Evolutionary conservation across 1,140 invertebrate genomes (phyloP).

Genomic region (Panagrolaimus sp.): DNA sequence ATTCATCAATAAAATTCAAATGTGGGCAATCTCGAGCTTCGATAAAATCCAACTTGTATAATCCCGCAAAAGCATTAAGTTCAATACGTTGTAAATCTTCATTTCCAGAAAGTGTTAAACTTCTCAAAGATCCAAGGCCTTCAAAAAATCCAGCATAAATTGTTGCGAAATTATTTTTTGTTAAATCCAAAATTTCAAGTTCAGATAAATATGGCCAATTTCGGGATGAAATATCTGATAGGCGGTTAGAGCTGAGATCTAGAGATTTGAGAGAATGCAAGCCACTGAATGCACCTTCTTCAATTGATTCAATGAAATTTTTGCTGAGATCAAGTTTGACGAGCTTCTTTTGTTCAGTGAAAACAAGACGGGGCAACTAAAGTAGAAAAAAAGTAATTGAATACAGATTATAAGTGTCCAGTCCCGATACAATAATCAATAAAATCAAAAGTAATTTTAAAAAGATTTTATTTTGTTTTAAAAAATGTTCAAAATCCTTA

Average conservation of each 20-base stretch:
- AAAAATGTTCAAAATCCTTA: too few species aligned
- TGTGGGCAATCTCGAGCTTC: not conserved
- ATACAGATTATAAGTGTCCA: too few species aligned
- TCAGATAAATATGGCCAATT: conserved; percentile 7
- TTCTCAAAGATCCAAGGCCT: not conserved
- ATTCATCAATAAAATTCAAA: conserved; percentile 7
- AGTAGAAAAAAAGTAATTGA: too few species aligned
- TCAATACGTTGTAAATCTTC: conserved; percentile 9
- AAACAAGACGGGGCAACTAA: not conserved
- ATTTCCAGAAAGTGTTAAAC: not conserved
- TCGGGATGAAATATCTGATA: not conserved
- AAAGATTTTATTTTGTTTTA: too few species aligned
- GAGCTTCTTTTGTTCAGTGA: conserved; percentile 9
- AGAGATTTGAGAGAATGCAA: not conserved
- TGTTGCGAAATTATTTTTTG: not conserved
- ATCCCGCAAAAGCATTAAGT: not conserved
- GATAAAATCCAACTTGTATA: not conserved
- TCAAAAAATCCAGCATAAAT: conserved; percentile 11
- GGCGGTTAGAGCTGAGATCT: not conserved
- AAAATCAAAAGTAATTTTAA: too few species aligned
- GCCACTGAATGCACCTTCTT: conserved; percentile 5
- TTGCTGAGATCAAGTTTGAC: conserved; percentile 6
- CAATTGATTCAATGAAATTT: not conserved
- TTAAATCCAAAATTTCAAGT: conserved; percentile 1
- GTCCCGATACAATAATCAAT: too few species aligned